phyloP scores from a whole-genome alignment of 2,113 vertebrate genomes.

The Caranx ignobilis region DNA sequence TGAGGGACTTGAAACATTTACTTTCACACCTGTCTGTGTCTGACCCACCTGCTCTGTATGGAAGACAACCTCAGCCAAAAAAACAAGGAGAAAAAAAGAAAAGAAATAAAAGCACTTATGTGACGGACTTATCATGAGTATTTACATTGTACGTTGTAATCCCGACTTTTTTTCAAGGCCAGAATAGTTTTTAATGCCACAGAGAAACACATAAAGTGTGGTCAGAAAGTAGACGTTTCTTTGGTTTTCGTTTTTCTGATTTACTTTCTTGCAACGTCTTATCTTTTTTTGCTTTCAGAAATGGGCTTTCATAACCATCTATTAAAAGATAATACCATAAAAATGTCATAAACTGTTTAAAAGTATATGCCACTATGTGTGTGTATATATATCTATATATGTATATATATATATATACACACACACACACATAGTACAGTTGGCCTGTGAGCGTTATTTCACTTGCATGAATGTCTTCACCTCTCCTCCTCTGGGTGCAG shows the following conservation, averaged over 20 bases:
- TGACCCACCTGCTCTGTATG: background rate
- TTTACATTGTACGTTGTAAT: background rate
- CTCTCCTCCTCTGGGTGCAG: background rate
- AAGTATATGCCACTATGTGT: background rate
- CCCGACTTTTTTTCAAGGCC: background rate
- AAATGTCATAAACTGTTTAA: background rate
- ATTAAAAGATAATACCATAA: too few species aligned
- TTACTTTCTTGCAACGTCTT: background rate
- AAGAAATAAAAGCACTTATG: background rate
- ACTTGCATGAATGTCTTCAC: background rate
- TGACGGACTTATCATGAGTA: background rate
- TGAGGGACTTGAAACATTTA: constrained; percentile 18
- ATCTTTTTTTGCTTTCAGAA: background rate
- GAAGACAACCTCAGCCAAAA: background rate
- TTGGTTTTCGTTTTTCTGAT: background rate
- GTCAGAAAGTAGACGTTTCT: background rate
- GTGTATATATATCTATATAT: background rate
- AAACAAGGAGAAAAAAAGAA: background rate
- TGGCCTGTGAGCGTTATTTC: background rate
- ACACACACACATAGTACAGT: background rate
- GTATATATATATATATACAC: background rate
- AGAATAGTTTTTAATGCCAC: background rate
- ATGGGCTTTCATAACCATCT: background rate
- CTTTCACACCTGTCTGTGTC: background rate
- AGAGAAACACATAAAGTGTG: background rate